Evolutionary conservation across 2,113 vertebrate species (phyloP).

Genomic region (Sphyrna mokarran): DNA sequence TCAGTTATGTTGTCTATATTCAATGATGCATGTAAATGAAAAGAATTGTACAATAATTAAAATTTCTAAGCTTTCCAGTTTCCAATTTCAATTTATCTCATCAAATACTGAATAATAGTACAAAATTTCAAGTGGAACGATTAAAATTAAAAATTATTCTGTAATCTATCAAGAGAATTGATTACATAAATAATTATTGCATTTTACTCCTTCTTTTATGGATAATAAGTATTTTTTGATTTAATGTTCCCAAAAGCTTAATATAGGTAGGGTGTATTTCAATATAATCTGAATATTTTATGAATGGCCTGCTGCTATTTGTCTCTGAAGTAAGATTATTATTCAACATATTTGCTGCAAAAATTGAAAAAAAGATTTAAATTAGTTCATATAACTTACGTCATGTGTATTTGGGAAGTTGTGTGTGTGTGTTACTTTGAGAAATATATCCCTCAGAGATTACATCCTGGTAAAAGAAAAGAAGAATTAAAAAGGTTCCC

Average conservation of each 20-base stretch:
- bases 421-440: not conserved
- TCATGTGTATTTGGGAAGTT: not conserved
- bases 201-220: not conserved
- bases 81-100: not conserved
- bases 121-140: not conserved
- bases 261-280: not conserved
- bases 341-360: slow-evolving; percentile 25
- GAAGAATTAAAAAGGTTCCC: not conserved
- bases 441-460: not conserved
- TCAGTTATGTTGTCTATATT: not conserved
- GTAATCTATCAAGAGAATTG: not conserved
- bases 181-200: not conserved
- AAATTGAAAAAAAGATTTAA: slow-evolving; percentile 23
- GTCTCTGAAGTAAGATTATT: slow-evolving; percentile 11
- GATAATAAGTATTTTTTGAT: not conserved
- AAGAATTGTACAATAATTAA: not conserved
- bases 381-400: slow-evolving; percentile 10
- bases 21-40: not conserved
- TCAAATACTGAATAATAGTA: no score
- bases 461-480: not conserved
- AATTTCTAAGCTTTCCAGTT: not conserved
- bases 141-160: not conserved
- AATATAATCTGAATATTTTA: slow-evolving; percentile 28
- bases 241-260: not conserved
- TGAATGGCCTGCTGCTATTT: not conserved